These are phyloP conservation scores for silkworm (Bombyx mori) DNA, from an alignment of 1,140 invertebrate genomes.

Conservation along the genomic window ASM3026992v2 NC_085125.1:333001-333500, in stretches of 20 bases:
- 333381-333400: conserved; percentile 24
- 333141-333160: too few relatives aligned
- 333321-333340: conserved; percentile 51
- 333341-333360: conserved; percentile 47
- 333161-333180: neutral
- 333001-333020: too few relatives aligned
- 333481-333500: neutral
- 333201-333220: neutral
- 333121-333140: too few relatives aligned
- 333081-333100: too few relatives aligned
- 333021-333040: too few relatives aligned
- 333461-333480: neutral
- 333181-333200: neutral
- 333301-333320: conserved; percentile 47
- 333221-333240: neutral
- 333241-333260: conserved; percentile 17
- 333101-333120: too few relatives aligned
- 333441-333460: conserved; percentile 8
- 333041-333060: too few relatives aligned
- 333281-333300: conserved; percentile 58
- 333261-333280: conserved; percentile 47
- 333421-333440: conserved; percentile 6
- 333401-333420: conserved; percentile 48
- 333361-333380: conserved; percentile 50
- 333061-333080: too few relatives aligned